Evolutionary conservation across 2,888 invertebrate species (phyloP).

Genomic region (Crepidodera aurea): DNA sequence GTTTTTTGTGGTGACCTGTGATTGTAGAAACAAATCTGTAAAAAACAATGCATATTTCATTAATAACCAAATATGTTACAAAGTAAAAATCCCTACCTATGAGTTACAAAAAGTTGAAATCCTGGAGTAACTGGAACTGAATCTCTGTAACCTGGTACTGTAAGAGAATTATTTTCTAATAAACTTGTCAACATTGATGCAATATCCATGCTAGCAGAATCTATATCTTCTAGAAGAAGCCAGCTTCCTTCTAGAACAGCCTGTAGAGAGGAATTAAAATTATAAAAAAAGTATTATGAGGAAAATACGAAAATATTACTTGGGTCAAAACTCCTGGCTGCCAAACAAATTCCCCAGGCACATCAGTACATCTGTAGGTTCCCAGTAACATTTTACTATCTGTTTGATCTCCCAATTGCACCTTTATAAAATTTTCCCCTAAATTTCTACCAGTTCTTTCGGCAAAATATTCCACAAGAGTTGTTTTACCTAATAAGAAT

Average conservation of each 20-base stretch:
- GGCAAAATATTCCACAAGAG: conserved; percentile 86
- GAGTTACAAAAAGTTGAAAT: conserved; percentile 93
- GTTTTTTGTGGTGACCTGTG: conserved; percentile 69
- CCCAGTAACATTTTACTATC: conserved; percentile 96
- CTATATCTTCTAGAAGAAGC: conserved; percentile 95
- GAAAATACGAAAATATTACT: conserved; percentile 57
- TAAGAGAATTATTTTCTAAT: conserved; percentile 81
- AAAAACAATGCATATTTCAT: too few relatives aligned
- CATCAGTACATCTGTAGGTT: conserved; percentile 91
- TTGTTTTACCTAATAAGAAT: conserved; percentile 71
- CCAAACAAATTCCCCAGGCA: conserved; percentile 98
- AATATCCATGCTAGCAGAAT: conserved; percentile 92
- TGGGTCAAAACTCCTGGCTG: conserved; percentile 91
- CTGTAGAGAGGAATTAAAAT: conserved; percentile 55
- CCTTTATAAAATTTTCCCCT: conserved; percentile 72
- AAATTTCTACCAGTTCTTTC: conserved; percentile 73
- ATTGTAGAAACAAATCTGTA: conserved; percentile 68
- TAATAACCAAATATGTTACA: too few relatives aligned
- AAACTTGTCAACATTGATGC: conserved; percentile 86
- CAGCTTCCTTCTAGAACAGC: conserved; percentile 88
- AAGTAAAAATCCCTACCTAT: too few relatives aligned
- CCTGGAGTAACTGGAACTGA: conserved; percentile 80
- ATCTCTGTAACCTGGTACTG: conserved; percentile 90
- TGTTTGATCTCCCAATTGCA: conserved; percentile 96
- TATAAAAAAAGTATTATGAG: conserved; percentile 2